A percentile compares a stretch with the other conserved stretches of the same genome.
phyloP scores from a whole-genome alignment of 1,140 invertebrate genomes.

The Lordiphosa mommai region DNA sequence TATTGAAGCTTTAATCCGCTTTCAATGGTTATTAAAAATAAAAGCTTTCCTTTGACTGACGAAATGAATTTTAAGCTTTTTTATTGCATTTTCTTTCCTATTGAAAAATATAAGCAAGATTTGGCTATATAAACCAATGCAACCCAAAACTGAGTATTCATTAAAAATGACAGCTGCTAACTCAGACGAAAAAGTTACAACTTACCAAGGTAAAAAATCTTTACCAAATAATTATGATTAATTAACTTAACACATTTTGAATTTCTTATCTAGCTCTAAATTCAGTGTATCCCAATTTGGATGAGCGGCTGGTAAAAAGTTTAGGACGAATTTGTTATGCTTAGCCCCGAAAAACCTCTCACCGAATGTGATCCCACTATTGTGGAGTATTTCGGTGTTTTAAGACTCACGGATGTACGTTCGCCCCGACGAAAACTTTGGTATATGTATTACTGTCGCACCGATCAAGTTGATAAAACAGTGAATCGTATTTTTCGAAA shows the following conservation, averaged over 20 bases:
- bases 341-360: background rate
- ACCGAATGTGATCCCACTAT: constrained; percentile 14
- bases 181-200: too few relatives aligned
- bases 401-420: constrained; percentile 36
- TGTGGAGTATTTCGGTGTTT: constrained; percentile 47
- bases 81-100: too few relatives aligned
- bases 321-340: constrained; percentile 11
- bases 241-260: background rate
- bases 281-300: constrained; percentile 16
- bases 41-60: too few relatives aligned
- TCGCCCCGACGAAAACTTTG: constrained; percentile 45
- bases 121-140: too few relatives aligned
- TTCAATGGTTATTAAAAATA: too few relatives aligned
- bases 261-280: background rate
- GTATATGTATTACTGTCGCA: constrained; percentile 48
- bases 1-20: too few relatives aligned
- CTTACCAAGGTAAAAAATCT: too few relatives aligned
- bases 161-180: too few relatives aligned
- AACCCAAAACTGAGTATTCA: too few relatives aligned
- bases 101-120: too few relatives aligned
- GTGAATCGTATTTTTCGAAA: constrained; percentile 41
- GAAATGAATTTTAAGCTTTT: too few relatives aligned
- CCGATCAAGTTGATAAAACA: constrained; percentile 26
- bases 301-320: constrained; percentile 30
- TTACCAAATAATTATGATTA: too few relatives aligned